Evolutionary conservation across 2,888 invertebrate genomes (phyloP).

Genomic region (Perizoma flavofasciatum): DNA sequence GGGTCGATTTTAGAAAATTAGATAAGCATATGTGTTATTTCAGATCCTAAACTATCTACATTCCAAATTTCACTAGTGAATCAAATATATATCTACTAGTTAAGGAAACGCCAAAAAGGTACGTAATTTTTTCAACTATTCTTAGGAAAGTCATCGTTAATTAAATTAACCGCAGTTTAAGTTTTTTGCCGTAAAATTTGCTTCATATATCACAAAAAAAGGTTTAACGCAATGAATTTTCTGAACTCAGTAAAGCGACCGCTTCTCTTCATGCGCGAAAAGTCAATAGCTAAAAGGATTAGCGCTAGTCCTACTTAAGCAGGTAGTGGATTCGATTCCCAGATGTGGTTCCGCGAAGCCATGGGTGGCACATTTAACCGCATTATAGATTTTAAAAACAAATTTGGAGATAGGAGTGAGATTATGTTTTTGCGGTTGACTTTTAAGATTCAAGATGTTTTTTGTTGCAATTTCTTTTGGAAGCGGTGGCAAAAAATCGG

Average conservation of each 20-base stretch:
- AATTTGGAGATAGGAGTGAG: conserved; percentile 47
- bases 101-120: no score
- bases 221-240: conserved; percentile 28
- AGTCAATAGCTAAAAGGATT: conserved; percentile 45
- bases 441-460: neutral
- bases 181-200: neutral
- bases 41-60: no score
- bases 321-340: conserved; percentile 52
- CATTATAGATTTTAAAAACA: conserved; percentile 56
- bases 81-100: no score
- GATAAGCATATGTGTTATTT: no score
- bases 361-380: conserved; percentile 58
- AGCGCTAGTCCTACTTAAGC: conserved; percentile 23
- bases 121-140: neutral
- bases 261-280: conserved; percentile 31
- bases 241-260: conserved; percentile 30
- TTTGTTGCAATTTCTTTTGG: no score
- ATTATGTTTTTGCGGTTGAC: conserved; percentile 25
- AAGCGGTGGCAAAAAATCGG: no score
- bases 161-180: conserved; percentile 4
- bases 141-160: neutral
- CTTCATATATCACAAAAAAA: conserved; percentile 17
- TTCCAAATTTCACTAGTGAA: no score
- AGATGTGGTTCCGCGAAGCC: conserved; percentile 52
- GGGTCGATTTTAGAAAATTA: no score